A percentile compares a stretch with the other conserved stretches of the same genome.
Evolutionary conservation across 2,113 vertebrate genomes (phyloP).

Genomic region (Nematolebias whitei): DNA sequence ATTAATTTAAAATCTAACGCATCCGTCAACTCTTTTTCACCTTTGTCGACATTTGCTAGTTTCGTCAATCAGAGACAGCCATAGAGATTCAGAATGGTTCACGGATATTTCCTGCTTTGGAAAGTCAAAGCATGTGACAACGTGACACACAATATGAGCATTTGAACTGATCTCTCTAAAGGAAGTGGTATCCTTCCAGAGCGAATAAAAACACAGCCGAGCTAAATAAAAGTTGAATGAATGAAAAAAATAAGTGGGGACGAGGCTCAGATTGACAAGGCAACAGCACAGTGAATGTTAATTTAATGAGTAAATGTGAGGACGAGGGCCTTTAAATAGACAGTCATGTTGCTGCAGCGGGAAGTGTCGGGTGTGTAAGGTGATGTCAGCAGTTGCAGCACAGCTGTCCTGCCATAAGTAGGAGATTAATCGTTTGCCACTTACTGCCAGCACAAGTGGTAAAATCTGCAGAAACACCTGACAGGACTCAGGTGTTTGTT

Average conservation of each 20-base stretch:
- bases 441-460: background rate
- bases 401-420: constrained; percentile 28
- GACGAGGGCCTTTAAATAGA: constrained; percentile 49
- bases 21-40: constrained; percentile 1
- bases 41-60: constrained; percentile 1
- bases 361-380: constrained; percentile 17
- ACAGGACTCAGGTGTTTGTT: background rate
- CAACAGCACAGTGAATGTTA: constrained; percentile 31
- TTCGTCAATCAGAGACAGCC: constrained; percentile 17
- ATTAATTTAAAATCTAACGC: too few species aligned
- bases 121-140: constrained; percentile 1
- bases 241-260: constrained; percentile 3
- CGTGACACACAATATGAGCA: constrained; percentile 3
- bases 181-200: background rate
- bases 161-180: constrained; percentile 24
- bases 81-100: background rate
- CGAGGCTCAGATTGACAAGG: background rate
- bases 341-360: constrained; percentile 7
- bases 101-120: constrained; percentile 4
- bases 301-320: constrained; percentile 16
- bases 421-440: constrained; percentile 13
- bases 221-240: too few species aligned
- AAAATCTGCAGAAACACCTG: constrained; percentile 26
- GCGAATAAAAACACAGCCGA: constrained; percentile 27
- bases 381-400: constrained; percentile 39